Evolutionary conservation across 2,888 invertebrate species (phyloP).

Genomic region (Limnephilus auricula): DNA sequence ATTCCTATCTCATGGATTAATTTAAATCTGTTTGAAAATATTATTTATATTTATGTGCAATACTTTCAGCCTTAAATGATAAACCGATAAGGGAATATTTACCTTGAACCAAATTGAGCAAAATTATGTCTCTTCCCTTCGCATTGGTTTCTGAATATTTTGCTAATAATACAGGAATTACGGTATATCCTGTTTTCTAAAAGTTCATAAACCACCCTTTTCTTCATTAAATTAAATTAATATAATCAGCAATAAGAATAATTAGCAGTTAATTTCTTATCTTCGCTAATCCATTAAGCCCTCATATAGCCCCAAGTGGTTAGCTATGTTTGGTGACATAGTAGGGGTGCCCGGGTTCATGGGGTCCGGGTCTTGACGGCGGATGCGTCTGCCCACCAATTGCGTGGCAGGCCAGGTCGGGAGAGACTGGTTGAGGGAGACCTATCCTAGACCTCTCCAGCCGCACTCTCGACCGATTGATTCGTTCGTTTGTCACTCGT

Average conservation of each 20-base stretch:
- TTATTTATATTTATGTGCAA: not conserved
- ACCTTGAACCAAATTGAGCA: not conserved
- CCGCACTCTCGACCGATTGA: too few relatives aligned
- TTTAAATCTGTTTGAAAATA: not conserved
- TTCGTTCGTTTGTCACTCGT: too few relatives aligned
- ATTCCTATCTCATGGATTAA: not conserved
- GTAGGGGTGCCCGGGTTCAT: too few relatives aligned
- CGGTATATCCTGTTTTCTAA: not conserved
- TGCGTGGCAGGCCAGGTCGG: too few relatives aligned
- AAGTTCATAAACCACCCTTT: not conserved
- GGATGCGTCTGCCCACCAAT: too few relatives aligned
- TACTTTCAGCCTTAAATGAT: not conserved
- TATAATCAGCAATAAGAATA: not conserved
- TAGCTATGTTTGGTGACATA: too few relatives aligned
- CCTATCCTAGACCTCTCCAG: too few relatives aligned
- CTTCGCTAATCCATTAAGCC: not conserved
- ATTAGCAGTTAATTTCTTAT: not conserved
- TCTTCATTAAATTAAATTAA: not conserved
- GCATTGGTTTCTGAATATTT: not conserved
- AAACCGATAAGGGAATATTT: not conserved
- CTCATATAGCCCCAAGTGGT: too few relatives aligned
- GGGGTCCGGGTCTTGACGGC: too few relatives aligned
- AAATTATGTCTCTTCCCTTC: not conserved
- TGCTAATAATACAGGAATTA: not conserved
- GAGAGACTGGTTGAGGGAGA: too few relatives aligned